These are phyloP conservation scores for Tethya wilhelma DNA, from an alignment of 37 sponge, comb jelly and placozoan genomes.

Conservation along the genomic window DNA sequence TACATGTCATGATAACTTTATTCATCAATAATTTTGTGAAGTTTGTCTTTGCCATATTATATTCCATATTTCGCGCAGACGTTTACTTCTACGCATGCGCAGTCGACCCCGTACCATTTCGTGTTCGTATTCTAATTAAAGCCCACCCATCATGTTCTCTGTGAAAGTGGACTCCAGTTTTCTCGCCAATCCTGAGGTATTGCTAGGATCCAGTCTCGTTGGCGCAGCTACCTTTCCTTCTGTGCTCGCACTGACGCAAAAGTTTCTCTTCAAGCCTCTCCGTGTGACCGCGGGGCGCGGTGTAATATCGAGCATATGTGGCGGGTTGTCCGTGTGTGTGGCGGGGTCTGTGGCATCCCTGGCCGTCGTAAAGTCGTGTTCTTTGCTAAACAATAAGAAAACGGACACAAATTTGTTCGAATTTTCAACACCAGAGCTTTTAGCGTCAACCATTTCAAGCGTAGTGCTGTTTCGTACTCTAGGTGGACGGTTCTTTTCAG, in stretches of 20 bases:
- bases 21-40: no score
- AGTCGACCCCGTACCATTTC: no score
- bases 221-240: conserved; percentile 71
- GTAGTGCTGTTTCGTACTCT: conserved; percentile 55
- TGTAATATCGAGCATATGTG: conserved; percentile 28
- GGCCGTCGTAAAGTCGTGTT: conserved; percentile 14
- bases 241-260: conserved; percentile 46
- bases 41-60: no score
- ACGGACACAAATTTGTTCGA: not conserved
- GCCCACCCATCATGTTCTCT: not conserved
- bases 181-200: no score
- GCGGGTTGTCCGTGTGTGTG: conserved; percentile 39
- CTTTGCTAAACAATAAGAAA: not conserved
- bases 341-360: conserved; percentile 51
- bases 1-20: no score
- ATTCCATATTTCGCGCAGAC: no score
- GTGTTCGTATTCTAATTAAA: not conserved
- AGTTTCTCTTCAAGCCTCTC: conserved; percentile 61
- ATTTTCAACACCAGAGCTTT: conserved; percentile 24
- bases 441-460: conserved; percentile 34
- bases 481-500: conserved; percentile 73
- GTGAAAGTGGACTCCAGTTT: no score
- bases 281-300: conserved; percentile 15
- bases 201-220: conserved; percentile 4
- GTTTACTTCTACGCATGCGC: no score